Percentiles rank a stretch among this genome's conserved stretches.
These are phyloP conservation scores for Cynopterus brachyotis DNA, from an alignment of 2,113 vertebrate species.

Conservation along the genomic window DNA sequence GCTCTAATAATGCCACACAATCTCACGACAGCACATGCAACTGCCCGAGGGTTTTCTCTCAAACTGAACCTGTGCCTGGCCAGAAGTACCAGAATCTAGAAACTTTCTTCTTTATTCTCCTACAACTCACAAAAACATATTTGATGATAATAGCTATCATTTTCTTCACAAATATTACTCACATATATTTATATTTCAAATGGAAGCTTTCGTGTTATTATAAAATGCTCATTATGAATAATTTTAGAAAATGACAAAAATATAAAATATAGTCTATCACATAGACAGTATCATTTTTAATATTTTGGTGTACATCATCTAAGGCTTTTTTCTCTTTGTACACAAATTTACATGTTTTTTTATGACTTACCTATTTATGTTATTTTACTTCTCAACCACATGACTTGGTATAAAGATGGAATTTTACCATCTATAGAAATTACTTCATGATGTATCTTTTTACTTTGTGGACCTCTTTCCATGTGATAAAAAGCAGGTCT, in stretches of 20 bases:
- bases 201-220: neutral
- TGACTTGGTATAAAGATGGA: neutral
- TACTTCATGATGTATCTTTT: neutral
- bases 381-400: neutral
- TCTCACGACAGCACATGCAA: neutral
- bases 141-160: neutral
- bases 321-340: neutral
- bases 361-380: neutral
- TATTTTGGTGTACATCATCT: neutral
- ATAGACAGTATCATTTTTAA: neutral
- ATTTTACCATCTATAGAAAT: neutral
- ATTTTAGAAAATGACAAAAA: conserved; percentile 15
- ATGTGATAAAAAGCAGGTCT: neutral
- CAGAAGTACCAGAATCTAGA: fast-evolving
- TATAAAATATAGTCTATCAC: neutral
- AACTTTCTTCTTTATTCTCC: neutral
- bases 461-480: neutral
- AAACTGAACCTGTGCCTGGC: neutral
- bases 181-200: neutral
- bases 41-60: neutral
- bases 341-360: neutral
- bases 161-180: neutral
- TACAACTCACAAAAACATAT: neutral
- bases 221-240: neutral
- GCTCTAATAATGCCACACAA: fast-evolving